Conservation (phyloP, 2,797 vertebrate genomes). For the Ceryle rudis region DNA sequence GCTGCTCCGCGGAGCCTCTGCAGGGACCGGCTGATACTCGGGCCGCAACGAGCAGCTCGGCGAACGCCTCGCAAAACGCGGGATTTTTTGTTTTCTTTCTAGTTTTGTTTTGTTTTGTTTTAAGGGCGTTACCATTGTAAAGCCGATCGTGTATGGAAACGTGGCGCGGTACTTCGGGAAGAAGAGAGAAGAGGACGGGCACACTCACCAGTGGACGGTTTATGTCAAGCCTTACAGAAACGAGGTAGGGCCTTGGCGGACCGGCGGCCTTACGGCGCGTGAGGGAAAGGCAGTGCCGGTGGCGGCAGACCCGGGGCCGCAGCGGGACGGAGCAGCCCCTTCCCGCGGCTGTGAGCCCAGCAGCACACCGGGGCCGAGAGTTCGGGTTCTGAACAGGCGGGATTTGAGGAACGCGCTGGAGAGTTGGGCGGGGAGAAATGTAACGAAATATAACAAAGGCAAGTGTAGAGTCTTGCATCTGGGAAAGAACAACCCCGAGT, state of each 20-base stretch:
- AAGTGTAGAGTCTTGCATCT: no score
- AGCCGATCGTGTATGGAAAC: conserved; percentile 97
- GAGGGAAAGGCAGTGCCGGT: no score
- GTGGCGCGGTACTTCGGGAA: conserved; percentile 97
- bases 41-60: fast-evolving
- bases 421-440: no score
- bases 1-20: neutral
- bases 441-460: no score
- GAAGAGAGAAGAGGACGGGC: conserved; percentile 96
- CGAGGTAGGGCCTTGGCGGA: conserved; percentile 81
- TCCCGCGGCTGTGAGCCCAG: no score
- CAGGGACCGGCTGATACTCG: neutral
- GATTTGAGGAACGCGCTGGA: no score
- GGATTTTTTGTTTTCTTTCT: neutral
- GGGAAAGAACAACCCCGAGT: no score
- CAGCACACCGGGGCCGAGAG: no score
- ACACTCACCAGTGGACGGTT: conserved; percentile 98
- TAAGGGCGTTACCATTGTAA: conserved; percentile 96
- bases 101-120: neutral
- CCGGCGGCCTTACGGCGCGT: no score
- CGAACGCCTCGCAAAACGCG: neutral
- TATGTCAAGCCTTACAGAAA: conserved; percentile 97
- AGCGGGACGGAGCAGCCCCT: no score
- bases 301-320: neutral
- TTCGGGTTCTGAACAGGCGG: no score